Evolutionary conservation across 1,140 invertebrate genomes (phyloP).

Genomic region (Drosophila dunni): DNA sequence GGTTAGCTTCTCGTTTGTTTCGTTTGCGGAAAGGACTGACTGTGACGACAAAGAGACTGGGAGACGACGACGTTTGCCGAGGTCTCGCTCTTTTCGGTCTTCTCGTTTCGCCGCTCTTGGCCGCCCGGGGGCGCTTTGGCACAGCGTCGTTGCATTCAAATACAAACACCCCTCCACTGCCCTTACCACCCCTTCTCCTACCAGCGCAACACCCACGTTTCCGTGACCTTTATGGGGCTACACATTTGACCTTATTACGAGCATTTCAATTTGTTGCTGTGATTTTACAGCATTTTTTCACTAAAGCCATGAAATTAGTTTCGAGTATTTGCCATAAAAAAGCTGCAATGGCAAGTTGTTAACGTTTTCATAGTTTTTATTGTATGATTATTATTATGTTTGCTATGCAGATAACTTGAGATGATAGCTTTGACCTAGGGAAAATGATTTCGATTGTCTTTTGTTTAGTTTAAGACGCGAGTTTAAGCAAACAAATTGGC

Average conservation of each 20-base stretch:
- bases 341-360: slow-evolving; percentile 51
- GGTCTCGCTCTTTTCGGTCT: slow-evolving; percentile 41
- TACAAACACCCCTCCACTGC: slow-evolving; percentile 1
- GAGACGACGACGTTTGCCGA: slow-evolving; percentile 41
- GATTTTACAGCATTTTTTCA: slow-evolving; percentile 33
- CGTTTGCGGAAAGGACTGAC: slow-evolving; percentile 53
- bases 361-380: slow-evolving; percentile 23
- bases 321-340: slow-evolving; percentile 58
- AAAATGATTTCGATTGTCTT: slow-evolving; percentile 26
- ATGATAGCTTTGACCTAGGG: slow-evolving; percentile 49
- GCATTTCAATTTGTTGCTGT: slow-evolving; percentile 55
- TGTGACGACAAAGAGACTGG: slow-evolving; percentile 35
- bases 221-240: slow-evolving; percentile 72
- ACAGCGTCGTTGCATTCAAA: slow-evolving; percentile 34
- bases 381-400: slow-evolving; percentile 12
- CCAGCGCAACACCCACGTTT: slow-evolving; percentile 44
- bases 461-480: slow-evolving; percentile 18
- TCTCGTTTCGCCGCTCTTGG: slow-evolving; percentile 35
- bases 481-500: background rate
- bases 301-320: slow-evolving; percentile 74
- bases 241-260: slow-evolving; percentile 76
- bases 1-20: slow-evolving; percentile 35
- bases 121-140: slow-evolving; percentile 62
- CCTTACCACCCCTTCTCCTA: slow-evolving; percentile 15
- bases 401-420: slow-evolving; percentile 29